Conservation (phyloP, 2,888 invertebrate genomes). For the Synanthedon tipuliformis region DNA sequence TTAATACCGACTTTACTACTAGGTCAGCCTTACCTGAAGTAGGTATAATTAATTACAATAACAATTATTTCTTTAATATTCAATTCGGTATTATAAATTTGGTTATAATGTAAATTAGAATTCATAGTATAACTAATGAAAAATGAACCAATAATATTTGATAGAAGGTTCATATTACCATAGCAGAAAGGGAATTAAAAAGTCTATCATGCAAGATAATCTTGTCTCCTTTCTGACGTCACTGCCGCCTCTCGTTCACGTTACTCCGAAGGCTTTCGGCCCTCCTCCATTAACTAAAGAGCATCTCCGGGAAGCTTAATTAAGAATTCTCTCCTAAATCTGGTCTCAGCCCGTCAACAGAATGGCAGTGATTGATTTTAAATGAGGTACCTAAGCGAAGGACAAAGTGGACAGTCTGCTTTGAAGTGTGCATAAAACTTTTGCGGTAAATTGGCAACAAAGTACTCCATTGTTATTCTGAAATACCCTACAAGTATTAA, state of each 20-base stretch:
- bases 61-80: too few relatives aligned
- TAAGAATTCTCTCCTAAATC: conserved; percentile 66
- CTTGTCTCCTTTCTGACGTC: conserved; percentile 38
- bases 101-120: too few relatives aligned
- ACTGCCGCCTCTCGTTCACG: conserved; percentile 41
- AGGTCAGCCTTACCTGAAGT: too few relatives aligned
- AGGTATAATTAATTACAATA: too few relatives aligned
- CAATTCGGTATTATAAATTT: too few relatives aligned
- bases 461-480: too few relatives aligned
- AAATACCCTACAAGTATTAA: too few relatives aligned
- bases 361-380: conserved; percentile 59
- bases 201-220: conserved; percentile 21
- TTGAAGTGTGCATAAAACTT: not conserved
- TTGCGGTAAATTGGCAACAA: not conserved
- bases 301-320: conserved; percentile 58
- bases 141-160: too few relatives aligned
- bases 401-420: not conserved
- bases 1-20: too few relatives aligned
- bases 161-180: too few relatives aligned
- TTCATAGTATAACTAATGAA: too few relatives aligned
- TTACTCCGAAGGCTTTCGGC: conserved; percentile 48
- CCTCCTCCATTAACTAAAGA: conserved; percentile 61
- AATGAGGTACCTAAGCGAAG: not conserved
- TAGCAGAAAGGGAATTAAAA: not conserved
- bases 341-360: conserved; percentile 40